These are phyloP conservation scores for Leptothorax acervorum DNA, from an alignment of 2,888 invertebrate genomes.

Conservation along the genomic window DNA sequence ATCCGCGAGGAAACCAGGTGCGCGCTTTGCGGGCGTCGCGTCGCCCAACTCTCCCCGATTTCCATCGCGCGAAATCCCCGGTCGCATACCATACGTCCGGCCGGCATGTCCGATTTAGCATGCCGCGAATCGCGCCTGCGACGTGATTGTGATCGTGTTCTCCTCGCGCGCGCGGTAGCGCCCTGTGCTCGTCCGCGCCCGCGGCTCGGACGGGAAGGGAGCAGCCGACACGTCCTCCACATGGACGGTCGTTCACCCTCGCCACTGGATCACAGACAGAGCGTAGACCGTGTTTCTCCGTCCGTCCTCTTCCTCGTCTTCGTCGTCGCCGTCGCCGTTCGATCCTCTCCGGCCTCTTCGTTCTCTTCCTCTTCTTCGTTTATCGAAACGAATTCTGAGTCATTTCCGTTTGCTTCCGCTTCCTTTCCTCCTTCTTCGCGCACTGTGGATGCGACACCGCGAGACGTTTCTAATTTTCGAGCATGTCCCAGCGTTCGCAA, in stretches of 20 bases:
- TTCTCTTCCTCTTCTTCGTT: slow-evolving; percentile 47
- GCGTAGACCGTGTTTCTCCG: slow-evolving; percentile 78
- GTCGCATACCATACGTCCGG: slow-evolving; percentile 33
- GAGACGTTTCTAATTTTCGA: slow-evolving; percentile 33
- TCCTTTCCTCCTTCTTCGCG: slow-evolving; percentile 33
- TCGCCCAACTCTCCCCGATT: slow-evolving; percentile 34
- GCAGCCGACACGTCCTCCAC: slow-evolving; percentile 77
- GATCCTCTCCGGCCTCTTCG: slow-evolving; percentile 16
- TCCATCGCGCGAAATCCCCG: slow-evolving; percentile 38
- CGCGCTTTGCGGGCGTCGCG: neutral
- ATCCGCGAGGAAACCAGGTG: neutral
- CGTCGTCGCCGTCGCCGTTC: slow-evolving; percentile 42
- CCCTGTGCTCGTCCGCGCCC: neutral
- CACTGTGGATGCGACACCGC: neutral
- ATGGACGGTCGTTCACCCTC: slow-evolving; percentile 81
- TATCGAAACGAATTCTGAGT: slow-evolving; percentile 10
- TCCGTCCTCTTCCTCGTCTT: slow-evolving; percentile 61
- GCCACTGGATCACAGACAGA: slow-evolving; percentile 77
- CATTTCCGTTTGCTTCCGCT: slow-evolving; percentile 26
- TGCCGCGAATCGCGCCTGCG: slow-evolving; percentile 44
- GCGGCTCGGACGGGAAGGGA: slow-evolving; percentile 55
- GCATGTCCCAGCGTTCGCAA: neutral
- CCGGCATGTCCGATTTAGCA: slow-evolving; percentile 31
- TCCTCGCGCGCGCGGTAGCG: slow-evolving; percentile 4
- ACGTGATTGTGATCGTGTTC: slow-evolving; percentile 36